Evolutionary conservation across 2,113 vertebrate genomes (phyloP).

Genomic region (Guaruba guarouba): DNA sequence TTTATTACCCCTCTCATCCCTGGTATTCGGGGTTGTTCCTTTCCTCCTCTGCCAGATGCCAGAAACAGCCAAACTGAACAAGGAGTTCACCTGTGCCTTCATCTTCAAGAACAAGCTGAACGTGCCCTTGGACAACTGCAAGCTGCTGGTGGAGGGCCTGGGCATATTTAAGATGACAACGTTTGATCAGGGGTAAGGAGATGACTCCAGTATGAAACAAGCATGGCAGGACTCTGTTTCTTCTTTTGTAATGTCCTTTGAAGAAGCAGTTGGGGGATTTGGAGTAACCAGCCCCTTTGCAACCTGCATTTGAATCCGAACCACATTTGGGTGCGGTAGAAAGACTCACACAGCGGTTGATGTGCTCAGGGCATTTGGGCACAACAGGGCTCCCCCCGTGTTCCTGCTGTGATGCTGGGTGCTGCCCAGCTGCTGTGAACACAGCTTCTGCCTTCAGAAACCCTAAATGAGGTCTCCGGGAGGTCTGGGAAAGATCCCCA

Average conservation of each 20-base stretch:
- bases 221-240: background rate
- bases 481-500: background rate
- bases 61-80: conserved; percentile 35
- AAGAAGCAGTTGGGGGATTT: background rate
- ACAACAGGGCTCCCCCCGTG: fast-evolving
- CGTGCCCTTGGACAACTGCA: conserved; percentile 54
- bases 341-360: background rate
- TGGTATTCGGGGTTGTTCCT: background rate
- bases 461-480: background rate
- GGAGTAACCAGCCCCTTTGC: background rate
- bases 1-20: background rate
- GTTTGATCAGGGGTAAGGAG: conserved; percentile 64
- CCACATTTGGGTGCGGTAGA: background rate
- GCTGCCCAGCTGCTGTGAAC: background rate
- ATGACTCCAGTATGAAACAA: background rate
- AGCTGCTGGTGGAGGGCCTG: conserved; percentile 71
- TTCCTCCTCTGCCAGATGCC: conserved; percentile 59
- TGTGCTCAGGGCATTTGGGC: fast-evolving
- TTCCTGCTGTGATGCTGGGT: background rate
- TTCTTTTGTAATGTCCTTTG: background rate
- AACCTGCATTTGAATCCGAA: background rate
- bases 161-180: conserved; percentile 54
- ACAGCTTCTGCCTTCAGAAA: background rate
- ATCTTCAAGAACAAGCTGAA: conserved; percentile 70
- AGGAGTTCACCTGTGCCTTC: conserved; percentile 54